Percentiles rank a stretch among this genome's conserved stretches.
Evolutionary conservation across 2,888 invertebrate species (phyloP).

Genomic region (Eupithecia exiguata): DNA sequence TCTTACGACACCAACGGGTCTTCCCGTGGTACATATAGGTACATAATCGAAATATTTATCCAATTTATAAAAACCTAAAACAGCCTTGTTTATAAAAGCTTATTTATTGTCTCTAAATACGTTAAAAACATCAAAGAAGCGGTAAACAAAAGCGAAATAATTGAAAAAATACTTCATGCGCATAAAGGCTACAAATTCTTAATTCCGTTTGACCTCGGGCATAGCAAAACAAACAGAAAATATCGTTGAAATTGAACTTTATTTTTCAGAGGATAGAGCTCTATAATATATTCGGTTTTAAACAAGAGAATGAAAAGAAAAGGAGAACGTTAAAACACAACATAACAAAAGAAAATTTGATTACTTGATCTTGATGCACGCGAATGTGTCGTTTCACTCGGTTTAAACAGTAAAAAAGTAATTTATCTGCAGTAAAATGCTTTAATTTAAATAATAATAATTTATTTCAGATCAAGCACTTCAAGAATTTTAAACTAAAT

Average conservation of each 20-base stretch:
- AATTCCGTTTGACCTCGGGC: constrained; percentile 6
- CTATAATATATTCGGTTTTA: not conserved
- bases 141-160: constrained; percentile 9
- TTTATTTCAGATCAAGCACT: too few relatives aligned
- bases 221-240: not conserved
- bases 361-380: not conserved
- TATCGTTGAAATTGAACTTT: constrained; percentile 12
- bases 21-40: too few relatives aligned
- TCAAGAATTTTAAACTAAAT: too few relatives aligned
- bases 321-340: not conserved
- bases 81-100: not conserved
- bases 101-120: not conserved
- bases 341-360: not conserved
- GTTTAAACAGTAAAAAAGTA: not conserved
- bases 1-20: too few relatives aligned
- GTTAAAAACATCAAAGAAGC: constrained; percentile 7
- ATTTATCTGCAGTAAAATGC: not conserved
- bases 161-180: constrained; percentile 14
- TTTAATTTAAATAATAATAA: too few relatives aligned
- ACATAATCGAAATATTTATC: not conserved
- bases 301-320: not conserved
- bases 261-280: constrained; percentile 11
- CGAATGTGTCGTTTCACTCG: not conserved
- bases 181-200: constrained; percentile 8
- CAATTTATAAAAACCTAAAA: not conserved